Evolutionary conservation across 1,140 invertebrate genomes (phyloP).

Genomic region (Centruroides sculpturatus): DNA sequence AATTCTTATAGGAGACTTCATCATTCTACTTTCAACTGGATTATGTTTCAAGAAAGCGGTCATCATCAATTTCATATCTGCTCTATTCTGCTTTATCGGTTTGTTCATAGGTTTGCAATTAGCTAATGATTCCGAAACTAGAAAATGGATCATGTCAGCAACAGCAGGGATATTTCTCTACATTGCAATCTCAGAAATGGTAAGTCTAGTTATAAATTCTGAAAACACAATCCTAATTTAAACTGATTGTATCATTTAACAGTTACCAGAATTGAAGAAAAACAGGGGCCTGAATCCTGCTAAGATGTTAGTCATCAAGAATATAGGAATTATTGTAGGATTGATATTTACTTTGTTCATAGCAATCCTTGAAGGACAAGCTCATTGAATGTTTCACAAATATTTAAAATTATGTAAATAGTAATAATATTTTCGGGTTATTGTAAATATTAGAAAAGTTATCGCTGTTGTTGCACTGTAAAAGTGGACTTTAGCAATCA

Average conservation of each 20-base stretch:
- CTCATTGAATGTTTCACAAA: no score
- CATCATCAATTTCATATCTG: conserved; percentile 23
- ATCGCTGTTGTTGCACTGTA: no score
- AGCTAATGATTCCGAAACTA: conserved; percentile 16
- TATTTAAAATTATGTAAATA: no score
- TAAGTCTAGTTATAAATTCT: conserved; percentile 11
- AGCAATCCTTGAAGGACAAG: conserved; percentile 15
- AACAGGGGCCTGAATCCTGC: conserved; percentile 4
- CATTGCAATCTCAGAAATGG: conserved; percentile 24
- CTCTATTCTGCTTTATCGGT: conserved; percentile 24
- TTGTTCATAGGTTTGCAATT: conserved; percentile 24
- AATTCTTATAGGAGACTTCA: conserved; percentile 23
- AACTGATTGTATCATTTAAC: neutral
- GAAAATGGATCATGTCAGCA: conserved; percentile 23
- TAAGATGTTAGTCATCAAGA: conserved; percentile 17
- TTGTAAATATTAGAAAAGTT: no score
- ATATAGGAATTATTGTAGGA: conserved; percentile 20
- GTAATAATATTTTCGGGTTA: no score
- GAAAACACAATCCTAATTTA: no score
- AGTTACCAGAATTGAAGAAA: conserved; percentile 22
- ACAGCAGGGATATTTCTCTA: conserved; percentile 25
- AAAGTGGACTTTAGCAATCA: no score
- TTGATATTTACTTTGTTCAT: conserved; percentile 18
- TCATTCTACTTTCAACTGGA: conserved; percentile 23
- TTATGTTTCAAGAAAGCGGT: conserved; percentile 21